Base-by-base conservation (phyloP, 2,113 vertebrate genomes). In the Pogona vitticeps region DNA sequence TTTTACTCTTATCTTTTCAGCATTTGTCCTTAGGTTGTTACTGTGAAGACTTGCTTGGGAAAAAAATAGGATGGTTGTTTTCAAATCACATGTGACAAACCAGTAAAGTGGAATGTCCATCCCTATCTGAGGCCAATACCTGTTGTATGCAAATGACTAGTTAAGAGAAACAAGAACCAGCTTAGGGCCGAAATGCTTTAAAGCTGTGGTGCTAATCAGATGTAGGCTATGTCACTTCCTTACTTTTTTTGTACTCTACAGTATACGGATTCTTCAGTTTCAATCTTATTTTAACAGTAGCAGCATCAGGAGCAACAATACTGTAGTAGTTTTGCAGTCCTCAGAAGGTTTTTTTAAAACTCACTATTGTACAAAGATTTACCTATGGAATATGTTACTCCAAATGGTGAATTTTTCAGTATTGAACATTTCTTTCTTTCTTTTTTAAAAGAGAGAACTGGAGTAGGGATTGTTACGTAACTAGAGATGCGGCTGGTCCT, bases 401-500 rank as follows among this genome's bases (percentile, higher is more conserved):
- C 2, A 2, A 72, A 84, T 15, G 26, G 76, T 65, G 40, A 8
- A 2, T 87, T 10, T 90, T 88, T 88, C 89, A 6, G 58, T 65
- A 82, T 78, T 75, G 36, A 84, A 71, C 56, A 21, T 58, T 46
- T 61, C 20, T 75, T 83, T 21, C n/a, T n/a, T 33, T 83, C 76
- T 13, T 13, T 73, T 73, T 73, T 9, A 7, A 67, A 33, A 1
- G 0, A 4, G 65, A 26, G 65, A 68, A 36, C 31, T 85, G 42
- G 58, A 90, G 90, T 31, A 87, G 33, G 82, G 61, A 36, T 75
- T 21, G 36, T 84, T 84, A 63, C n/a, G 63, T 71, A 86, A 93
- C 56, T 2, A 4, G 0, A 38, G n/a, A 31, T 8, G 77, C 42
- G 78, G 81, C 7, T 86, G 9, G 21, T 83, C 6, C 46, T 20